phyloP scores from a whole-genome alignment of 2,888 invertebrate species.

The Digitonthophagus gazella region DNA sequence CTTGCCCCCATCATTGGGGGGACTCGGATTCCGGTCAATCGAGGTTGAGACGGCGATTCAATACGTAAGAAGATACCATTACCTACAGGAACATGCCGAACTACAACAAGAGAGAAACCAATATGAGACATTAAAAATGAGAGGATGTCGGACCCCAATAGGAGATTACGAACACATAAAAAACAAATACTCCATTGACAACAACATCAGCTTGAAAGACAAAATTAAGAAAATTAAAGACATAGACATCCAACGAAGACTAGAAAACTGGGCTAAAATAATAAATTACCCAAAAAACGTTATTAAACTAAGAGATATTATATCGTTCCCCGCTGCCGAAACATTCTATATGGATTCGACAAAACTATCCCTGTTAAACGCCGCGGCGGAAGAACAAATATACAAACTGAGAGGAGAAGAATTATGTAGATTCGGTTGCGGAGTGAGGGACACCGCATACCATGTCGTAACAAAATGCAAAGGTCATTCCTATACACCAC shows the following conservation, averaged over 20 bases:
- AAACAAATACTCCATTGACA: not conserved
- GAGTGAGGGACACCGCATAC: slow-evolving; percentile 29
- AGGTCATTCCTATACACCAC: slow-evolving; percentile 6
- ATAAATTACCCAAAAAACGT: slow-evolving; percentile 30
- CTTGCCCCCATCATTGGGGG: slow-evolving; percentile 16
- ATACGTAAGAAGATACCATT: slow-evolving; percentile 6
- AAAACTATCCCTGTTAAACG: slow-evolving; percentile 27
- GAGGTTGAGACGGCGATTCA: slow-evolving; percentile 3
- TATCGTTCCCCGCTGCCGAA: slow-evolving; percentile 25
- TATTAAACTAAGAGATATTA: slow-evolving; percentile 7
- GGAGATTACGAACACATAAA: not conserved
- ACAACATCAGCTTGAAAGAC: not conserved
- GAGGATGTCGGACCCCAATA: not conserved
- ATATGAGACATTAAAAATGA: not conserved
- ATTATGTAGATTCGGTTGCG: slow-evolving; percentile 27
- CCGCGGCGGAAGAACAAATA: slow-evolving; percentile 33
- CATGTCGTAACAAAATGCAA: slow-evolving; percentile 31
- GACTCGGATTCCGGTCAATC: slow-evolving; percentile 8
- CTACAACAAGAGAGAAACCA: not conserved
- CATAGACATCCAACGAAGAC: not conserved
- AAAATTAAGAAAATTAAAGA: not conserved
- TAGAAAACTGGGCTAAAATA: slow-evolving; percentile 25
- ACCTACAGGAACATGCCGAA: not conserved
- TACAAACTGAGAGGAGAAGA: slow-evolving; percentile 26
- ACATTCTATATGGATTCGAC: slow-evolving; percentile 26